Evolutionary conservation across 1,140 invertebrate species (phyloP), one percentile per base, ranked within the genome.

Genomic region (Drosophila santomea): DNA sequence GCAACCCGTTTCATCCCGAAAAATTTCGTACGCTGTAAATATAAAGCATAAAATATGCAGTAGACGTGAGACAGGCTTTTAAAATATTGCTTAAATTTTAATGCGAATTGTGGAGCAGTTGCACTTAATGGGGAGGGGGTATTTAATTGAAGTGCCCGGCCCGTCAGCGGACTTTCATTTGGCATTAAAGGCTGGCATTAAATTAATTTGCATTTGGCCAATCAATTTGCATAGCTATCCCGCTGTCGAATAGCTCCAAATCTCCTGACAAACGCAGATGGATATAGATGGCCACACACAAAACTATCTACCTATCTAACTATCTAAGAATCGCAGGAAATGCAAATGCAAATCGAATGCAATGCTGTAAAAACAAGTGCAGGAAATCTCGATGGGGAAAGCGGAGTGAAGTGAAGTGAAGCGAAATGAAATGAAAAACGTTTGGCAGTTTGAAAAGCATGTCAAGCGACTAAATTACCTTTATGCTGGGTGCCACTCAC

Each of bases 381-480:
- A 36, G 32, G 43, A 58, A 72, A 63, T 59, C 56, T 50, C 28
- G 32, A n/a, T 61, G 59, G 59, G 7, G 4, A 58, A 78, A 59
- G 17, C 32, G 23, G 10, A 17, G 7, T 17, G 25, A 25, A 17
- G 4, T 17, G 25, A 25, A 25, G 25, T 25, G 12, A 43, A 35
- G 11, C n/a, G 15, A 71, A 71, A 58, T 38, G 64, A 52, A 68
- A 85, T 38, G 64, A 52, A 68, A 85, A 85, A 47, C 68, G 79
- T 69, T 85, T 85, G 82, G 77, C 82, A 85, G 74, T 61, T 84
- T 60, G 67, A 88, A 82, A 88, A 80, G 67, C 83, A 88, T 88
- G 83, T 88, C 84, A 88, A 78, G 84, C 77, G 84, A 89, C 66
- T 89, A 83, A 88, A 78, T 88, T 80, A 88, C 76, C 76, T 77